Base-by-base conservation (phyloP, 2,797 vertebrate species). In the Xenopus petersii region DNA sequence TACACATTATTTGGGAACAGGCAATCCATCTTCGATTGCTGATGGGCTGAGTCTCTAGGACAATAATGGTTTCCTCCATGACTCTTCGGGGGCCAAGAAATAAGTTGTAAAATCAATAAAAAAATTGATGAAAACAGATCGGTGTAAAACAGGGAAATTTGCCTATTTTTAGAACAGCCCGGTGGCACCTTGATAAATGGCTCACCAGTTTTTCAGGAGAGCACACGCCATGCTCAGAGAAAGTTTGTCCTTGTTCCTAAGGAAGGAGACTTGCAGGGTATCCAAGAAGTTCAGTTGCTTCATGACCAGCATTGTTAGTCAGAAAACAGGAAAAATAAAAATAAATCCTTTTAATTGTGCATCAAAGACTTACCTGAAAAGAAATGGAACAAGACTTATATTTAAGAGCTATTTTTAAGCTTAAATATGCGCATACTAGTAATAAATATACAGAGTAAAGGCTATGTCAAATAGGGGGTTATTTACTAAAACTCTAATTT, bases 121-220 rank as follows among this genome's bases (percentile, higher is more conserved):
- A 77, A 72, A 77, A 71, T 77, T 69, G 72, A 71, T 64, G 72
- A 67, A 77, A 49, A 54, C 64, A 30, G 58, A 77, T 67, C 75
- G 30, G 59, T 67, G 75, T 42, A 77, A 72, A 71, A 46, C 17
- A 51, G 5, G 24, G 62, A 76, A 75, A 71, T 72, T 63, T 11
- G n/a, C 56, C 70, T 77, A 77, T 72, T 56, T 77, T 56, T 72
- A 77, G 75, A 60, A 10, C n/a, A 12, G 4, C 5, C n/a, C 58
- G 12, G 4, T 72, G 75, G 70, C 75, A 72, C 24, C 13, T 67
- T 77, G 75, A 77, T 77, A 64, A 48, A 77, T 77, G 56, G 64
- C 60, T 55, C 56, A 46, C 13, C 36, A 9, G 36, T 5, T 42
- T 33, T 63, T 72, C 26, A 66, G 64, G 47, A 56, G 72, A 49